phyloP scores from a whole-genome alignment of 1,140 invertebrate genomes.

The Pentalonia nigronervosa region DNA sequence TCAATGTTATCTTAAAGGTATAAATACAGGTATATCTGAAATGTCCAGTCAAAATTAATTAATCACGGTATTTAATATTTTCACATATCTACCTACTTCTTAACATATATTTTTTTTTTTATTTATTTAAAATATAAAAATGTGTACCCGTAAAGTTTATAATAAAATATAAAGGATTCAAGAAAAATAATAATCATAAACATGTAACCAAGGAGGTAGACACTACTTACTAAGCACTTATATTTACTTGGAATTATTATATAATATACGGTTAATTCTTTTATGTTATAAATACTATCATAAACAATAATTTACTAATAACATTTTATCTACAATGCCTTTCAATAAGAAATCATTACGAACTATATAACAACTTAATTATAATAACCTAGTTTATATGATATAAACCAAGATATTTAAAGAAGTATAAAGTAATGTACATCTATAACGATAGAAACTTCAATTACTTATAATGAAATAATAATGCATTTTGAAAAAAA shows the following conservation, averaged over 20 bases:
- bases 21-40: slow-evolving; percentile 1
- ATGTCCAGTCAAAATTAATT: not conserved
- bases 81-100: not conserved
- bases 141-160: no score
- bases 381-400: not conserved
- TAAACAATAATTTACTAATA: not conserved
- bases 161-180: not conserved
- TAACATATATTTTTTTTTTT: not conserved
- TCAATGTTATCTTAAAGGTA: not conserved
- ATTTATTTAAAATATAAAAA: not conserved
- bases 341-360: not conserved
- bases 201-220: not conserved
- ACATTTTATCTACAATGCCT: not conserved
- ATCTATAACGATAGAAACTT: not conserved
- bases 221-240: not conserved
- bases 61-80: not conserved
- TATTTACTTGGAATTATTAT: not conserved
- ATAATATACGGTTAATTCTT: not conserved
- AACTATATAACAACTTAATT: not conserved
- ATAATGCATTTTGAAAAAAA: not conserved
- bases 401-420: not conserved
- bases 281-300: not conserved
- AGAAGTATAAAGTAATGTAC: not conserved
- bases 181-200: not conserved
- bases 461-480: not conserved